These are phyloP conservation scores for Excalfactoria chinensis DNA, from an alignment of 2,113 vertebrate genomes.

Conservation along the genomic window DNA sequence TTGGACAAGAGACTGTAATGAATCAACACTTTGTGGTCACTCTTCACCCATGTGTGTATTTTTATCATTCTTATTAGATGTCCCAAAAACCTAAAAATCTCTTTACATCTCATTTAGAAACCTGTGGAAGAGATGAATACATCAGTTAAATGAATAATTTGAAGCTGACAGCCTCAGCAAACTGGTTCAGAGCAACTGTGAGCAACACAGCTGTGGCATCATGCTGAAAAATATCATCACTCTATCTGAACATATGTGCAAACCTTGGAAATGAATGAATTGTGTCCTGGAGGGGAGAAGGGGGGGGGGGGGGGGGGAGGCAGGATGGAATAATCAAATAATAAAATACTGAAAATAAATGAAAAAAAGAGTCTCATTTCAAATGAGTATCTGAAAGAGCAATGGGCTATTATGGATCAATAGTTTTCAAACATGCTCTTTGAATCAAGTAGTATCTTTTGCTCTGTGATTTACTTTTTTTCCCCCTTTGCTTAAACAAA, in stretches of 20 bases:
- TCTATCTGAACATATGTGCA: background rate
- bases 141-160: background rate
- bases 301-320: no score
- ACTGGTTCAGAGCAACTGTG: constrained; percentile 14
- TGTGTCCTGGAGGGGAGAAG: background rate
- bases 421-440: background rate
- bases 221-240: constrained; percentile 20
- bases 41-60: background rate
- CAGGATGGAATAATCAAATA: background rate
- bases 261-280: background rate
- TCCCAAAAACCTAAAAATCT: background rate
- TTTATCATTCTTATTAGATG: constrained; percentile 17
- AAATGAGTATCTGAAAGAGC: background rate
- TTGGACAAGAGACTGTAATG: constrained; percentile 11
- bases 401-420: background rate
- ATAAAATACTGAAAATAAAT: background rate
- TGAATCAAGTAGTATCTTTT: background rate
- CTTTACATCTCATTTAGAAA: background rate
- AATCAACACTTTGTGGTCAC: background rate
- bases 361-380: background rate
- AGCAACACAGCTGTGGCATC: constrained; percentile 44
- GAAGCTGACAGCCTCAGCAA: constrained; percentile 59
- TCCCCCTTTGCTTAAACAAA: background rate
- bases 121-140: constrained; percentile 23
- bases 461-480: background rate